Conservation (phyloP, 2,113 vertebrate species). For the Thunnus maccoyii region DNA sequence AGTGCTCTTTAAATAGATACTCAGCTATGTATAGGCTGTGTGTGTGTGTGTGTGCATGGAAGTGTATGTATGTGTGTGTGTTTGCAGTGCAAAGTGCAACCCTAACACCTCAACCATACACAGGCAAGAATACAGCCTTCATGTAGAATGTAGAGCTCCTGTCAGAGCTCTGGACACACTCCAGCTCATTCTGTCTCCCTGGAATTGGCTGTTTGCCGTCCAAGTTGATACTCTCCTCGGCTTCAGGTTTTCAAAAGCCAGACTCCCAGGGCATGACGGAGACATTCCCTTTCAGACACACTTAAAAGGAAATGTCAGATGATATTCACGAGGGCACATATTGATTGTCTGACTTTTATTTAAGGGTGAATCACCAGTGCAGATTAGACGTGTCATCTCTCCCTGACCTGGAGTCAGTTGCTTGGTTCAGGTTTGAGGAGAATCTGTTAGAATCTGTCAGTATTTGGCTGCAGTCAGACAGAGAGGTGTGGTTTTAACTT, state of each 20-base stretch:
- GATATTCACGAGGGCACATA: conserved; percentile 47
- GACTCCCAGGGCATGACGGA: conserved; percentile 41
- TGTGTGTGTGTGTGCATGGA: conserved; percentile 10
- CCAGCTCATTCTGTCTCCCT: conserved; percentile 53
- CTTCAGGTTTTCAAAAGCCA: conserved; percentile 49
- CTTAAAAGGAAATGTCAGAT: conserved; percentile 63
- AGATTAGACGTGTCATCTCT: conserved; percentile 18
- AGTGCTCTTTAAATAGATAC: conserved; percentile 40
- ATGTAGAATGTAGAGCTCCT: conserved; percentile 2
- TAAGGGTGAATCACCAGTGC: not conserved
- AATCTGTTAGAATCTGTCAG: conserved; percentile 23
- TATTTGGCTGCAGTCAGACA: not conserved
- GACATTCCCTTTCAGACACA: conserved; percentile 43
- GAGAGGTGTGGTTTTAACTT: conserved; percentile 2
- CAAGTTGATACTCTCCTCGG: conserved; percentile 42
- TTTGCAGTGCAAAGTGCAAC: conserved; percentile 48
- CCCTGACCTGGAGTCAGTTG: conserved; percentile 12
- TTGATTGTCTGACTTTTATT: conserved; percentile 51
- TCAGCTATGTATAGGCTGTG: conserved; percentile 6
- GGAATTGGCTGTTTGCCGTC: conserved; percentile 43
- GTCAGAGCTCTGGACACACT: conserved; percentile 34
- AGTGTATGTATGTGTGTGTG: not conserved
- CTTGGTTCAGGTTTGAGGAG: conserved; percentile 5
- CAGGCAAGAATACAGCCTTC: conserved; percentile 19
- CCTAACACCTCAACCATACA: not conserved